phyloP scores from a whole-genome alignment of 2,113 vertebrate genomes.

The Argyrosomus japonicus region DNA sequence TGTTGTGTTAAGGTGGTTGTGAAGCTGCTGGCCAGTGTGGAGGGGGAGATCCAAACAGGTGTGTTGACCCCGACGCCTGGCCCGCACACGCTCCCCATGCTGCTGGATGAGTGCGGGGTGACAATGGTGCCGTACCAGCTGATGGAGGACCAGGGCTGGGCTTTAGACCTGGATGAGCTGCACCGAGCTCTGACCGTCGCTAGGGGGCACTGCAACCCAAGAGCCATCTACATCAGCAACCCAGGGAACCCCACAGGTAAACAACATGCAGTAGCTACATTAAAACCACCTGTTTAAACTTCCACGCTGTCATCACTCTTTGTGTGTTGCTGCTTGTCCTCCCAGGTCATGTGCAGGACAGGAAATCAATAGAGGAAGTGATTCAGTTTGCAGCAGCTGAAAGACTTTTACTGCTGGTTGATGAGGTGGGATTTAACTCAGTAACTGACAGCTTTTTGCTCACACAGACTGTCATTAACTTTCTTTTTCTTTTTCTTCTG shows the following conservation, averaged over 20 bases:
- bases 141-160: conserved; percentile 75
- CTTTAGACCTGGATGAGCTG: conserved; percentile 66
- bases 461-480: not conserved
- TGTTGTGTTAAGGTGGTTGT: conserved; percentile 59
- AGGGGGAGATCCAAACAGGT: conserved; percentile 58
- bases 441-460: not conserved
- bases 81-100: conserved; percentile 59
- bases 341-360: conserved; percentile 81
- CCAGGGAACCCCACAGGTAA: conserved; percentile 83
- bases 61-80: conserved; percentile 77
- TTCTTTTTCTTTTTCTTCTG: not conserved
- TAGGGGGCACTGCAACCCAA: conserved; percentile 67
- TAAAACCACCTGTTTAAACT: not conserved
- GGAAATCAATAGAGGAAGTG: conserved; percentile 86
- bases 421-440: conserved; percentile 70
- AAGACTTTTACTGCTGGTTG: conserved; percentile 83
- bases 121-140: conserved; percentile 66
- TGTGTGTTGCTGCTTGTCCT: not conserved
- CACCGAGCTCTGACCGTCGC: conserved; percentile 45
- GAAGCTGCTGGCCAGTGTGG: conserved; percentile 62
- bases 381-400: conserved; percentile 89
- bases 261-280: not conserved
- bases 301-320: not conserved
- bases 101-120: conserved; percentile 55
- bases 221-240: conserved; percentile 82